Evolutionary conservation across 2,888 invertebrate genomes (phyloP), one percentile per base, ranked within the genome.

Genomic region (Carterocephalus palaemon): DNA sequence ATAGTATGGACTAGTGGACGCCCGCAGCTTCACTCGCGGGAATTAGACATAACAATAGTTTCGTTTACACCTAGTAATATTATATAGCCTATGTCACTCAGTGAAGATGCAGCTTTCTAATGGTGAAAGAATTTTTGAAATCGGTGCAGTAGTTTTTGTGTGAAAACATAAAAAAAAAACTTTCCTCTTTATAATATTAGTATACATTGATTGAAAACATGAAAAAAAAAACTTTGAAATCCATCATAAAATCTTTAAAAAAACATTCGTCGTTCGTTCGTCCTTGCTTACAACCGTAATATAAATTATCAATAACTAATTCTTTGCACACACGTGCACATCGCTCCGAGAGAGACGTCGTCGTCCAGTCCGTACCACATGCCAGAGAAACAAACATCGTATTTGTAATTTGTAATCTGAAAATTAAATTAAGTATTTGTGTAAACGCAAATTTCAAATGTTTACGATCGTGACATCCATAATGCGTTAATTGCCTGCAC

Each of bases 291-390:
- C 39, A 66, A 60, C 61, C 64, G 63, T 66, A 62, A 64, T 60
- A 60, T 64, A 60, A 54, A 65, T 60, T 59, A 62, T 53, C 53
- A 55, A 52, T 56, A 62, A 67, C 71, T 76, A 75, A 76, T 72
- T 70, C 64, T 62, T 71, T 62, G 66, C 67, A 63, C 64, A 70
- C 67, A 67, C 63, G 58, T 51, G 51, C 22, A 8, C 26, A 7
- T 13, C 34, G 15, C 28, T 22, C 34, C 8, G 33, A 42, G 33
- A 26, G 19, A 8, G 9, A 19, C 32, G 26, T 22, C 34, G 34
- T 28, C 42, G 29, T 34, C 17, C 75, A 78, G 79, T 78, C 47
- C 50, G 12, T 15, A n/a, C 13, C 3, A 15, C 23, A 36, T 15
- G 23, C 23, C 23, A 34, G 15, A 6, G 13, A n/a, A 15, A 22